Conservation (phyloP, 2,113 vertebrate genomes). For the Silurus asotus region DNA sequence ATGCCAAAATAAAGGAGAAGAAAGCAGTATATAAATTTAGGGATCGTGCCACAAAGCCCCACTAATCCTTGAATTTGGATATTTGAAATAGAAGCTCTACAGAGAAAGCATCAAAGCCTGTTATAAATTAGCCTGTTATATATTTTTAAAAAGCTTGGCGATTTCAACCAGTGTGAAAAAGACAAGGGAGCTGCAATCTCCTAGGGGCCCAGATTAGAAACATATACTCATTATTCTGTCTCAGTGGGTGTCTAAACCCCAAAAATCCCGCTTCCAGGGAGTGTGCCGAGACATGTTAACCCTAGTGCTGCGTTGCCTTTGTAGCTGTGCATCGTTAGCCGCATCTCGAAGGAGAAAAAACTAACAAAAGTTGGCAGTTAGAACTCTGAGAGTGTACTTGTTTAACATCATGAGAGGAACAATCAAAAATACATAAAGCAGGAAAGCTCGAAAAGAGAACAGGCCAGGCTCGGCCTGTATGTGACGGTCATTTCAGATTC, state of each 20-base stretch:
- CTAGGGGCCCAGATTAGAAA: constrained; percentile 75
- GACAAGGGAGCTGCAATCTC: constrained; percentile 73
- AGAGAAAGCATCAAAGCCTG: constrained; percentile 63
- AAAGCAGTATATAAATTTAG: constrained; percentile 59
- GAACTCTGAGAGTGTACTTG: constrained; percentile 62
- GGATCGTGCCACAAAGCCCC: constrained; percentile 61
- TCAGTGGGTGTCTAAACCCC: constrained; percentile 79
- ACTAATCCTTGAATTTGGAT: constrained; percentile 66
- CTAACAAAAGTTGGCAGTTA: constrained; percentile 72
- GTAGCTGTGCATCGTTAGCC: constrained; percentile 70
- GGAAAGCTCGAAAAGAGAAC: constrained; percentile 53
- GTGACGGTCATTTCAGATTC: constrained; percentile 22
- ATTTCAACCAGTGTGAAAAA: constrained; percentile 73
- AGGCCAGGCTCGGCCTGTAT: constrained; percentile 1
- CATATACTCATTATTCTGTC: constrained; percentile 70
- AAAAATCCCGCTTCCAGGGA: constrained; percentile 74
- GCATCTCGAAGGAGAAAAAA: constrained; percentile 59
- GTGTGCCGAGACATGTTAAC: constrained; percentile 67
- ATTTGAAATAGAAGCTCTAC: constrained; percentile 65
- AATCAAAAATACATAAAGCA: constrained; percentile 62
- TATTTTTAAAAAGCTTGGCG: constrained; percentile 55
- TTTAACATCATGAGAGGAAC: constrained; percentile 64
- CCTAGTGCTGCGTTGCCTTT: constrained; percentile 66
- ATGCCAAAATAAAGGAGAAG: constrained; percentile 45
- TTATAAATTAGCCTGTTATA: constrained; percentile 54